Base-by-base conservation (phyloP, 92 coral and sea anemone species). In the Epizoanthus scotinus region DNA sequence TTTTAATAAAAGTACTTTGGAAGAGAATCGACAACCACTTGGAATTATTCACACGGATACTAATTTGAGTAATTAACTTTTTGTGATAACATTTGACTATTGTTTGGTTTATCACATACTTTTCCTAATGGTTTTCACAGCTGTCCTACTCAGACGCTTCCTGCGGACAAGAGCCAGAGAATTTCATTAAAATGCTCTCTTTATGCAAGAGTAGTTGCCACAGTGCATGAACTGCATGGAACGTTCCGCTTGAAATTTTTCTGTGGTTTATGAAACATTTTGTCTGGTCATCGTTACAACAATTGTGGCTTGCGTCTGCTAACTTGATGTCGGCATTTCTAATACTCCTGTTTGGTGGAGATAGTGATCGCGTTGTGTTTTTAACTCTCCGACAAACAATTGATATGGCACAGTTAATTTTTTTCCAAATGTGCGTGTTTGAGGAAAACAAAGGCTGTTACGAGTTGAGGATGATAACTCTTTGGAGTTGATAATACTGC, bases 51-150 rank as follows among this genome's bases (percentile, higher is more conserved):
- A 38, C 47, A 63, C 61, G 18, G 49, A 38, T 73, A 50, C 80
- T 86, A 82, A 86, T 72, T 83, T 83, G 89, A 79, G 90, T 86
- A 81, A 88, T 85, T 78, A 85, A 58, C 89, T 67, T 80, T 73
- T 82, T 63, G 85, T 50, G 94, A 91, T 91, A 88, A 86, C 81
- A 62, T 87, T 47, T 58, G 71, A 83, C 84, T 89, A 82, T 85
- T 91, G 94, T 88, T 91, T 91, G 87, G 82, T 87, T 91, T 85
- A 91, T 83, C 84, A 66, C 83, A 77, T 72, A 59, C 71, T 67
- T 78, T 63, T 75, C 63, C 44, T 91, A 88, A 91, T 88, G 81
- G 74, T 84, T 88, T 85, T 82, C 79, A 67, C 94, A 91, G 92
- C 85, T 83, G 94, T 67, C 47, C 26, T 54, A 67, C 29, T 78